phyloP scores from a whole-genome alignment of 2,888 invertebrate genomes.

The Eustalomyia histrio region DNA sequence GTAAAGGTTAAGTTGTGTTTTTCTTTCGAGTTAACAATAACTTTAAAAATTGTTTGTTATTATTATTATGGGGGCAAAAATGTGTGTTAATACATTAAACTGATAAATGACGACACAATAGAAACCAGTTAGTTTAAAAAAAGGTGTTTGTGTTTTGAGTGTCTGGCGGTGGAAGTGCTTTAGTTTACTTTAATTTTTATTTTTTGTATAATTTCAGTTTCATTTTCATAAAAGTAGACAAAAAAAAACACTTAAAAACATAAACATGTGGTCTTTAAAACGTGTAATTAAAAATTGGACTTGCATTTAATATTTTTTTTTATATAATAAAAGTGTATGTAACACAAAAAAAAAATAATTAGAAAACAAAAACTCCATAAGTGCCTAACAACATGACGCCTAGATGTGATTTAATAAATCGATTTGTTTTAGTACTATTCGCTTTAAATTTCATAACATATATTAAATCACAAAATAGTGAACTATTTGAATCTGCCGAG shows the following conservation, averaged over 20 bases:
- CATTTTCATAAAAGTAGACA: slow-evolving; percentile 17
- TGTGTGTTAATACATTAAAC: not conserved
- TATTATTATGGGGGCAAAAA: not conserved
- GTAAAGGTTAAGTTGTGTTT: slow-evolving; percentile 4
- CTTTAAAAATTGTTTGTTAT: slow-evolving; percentile 3
- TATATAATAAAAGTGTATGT: slow-evolving; percentile 6
- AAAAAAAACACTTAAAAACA: slow-evolving; percentile 5
- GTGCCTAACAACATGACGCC: slow-evolving; percentile 57
- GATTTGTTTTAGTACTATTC: slow-evolving; percentile 24
- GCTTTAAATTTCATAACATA: slow-evolving; percentile 29
- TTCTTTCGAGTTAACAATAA: not conserved
- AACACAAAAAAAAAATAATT: slow-evolving; percentile 5
- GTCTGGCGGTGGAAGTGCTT: not conserved
- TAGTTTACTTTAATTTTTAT: not conserved
- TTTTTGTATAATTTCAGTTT: slow-evolving; percentile 46
- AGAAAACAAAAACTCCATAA: slow-evolving; percentile 7
- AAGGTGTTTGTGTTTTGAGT: slow-evolving; percentile 1
- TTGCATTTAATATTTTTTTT: slow-evolving; percentile 23
- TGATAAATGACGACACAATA: slow-evolving; percentile 51
- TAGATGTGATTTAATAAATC: slow-evolving; percentile 43
- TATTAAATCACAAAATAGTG: slow-evolving; percentile 58
- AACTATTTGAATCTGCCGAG: slow-evolving; percentile 58
- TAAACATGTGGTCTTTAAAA: slow-evolving; percentile 57
- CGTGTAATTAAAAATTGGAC: slow-evolving; percentile 45
- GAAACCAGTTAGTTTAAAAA: slow-evolving; percentile 50